These are phyloP conservation scores for Euglossa dilemma DNA, from an alignment of 1,140 invertebrate species.

Conservation along the genomic window DNA sequence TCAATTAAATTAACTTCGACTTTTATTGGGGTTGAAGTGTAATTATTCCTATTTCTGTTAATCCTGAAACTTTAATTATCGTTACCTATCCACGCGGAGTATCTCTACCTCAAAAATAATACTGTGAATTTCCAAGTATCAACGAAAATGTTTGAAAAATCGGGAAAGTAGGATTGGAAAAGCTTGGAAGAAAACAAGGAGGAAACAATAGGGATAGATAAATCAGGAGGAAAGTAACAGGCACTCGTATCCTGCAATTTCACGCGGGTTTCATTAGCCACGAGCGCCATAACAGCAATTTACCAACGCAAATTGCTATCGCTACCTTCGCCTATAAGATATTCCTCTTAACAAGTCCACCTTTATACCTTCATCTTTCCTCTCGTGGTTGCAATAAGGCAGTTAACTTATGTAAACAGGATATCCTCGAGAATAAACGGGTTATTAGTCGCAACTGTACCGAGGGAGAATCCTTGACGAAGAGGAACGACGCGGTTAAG, in stretches of 20 bases:
- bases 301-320: not conserved
- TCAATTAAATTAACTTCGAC: too few species aligned
- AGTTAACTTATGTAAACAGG: slow-evolving; percentile 61
- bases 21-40: too few species aligned
- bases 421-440: slow-evolving; percentile 70
- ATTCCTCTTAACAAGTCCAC: too few species aligned
- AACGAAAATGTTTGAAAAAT: too few species aligned
- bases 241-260: not conserved
- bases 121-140: too few species aligned
- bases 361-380: not conserved
- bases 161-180: too few species aligned
- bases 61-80: too few species aligned
- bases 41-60: too few species aligned
- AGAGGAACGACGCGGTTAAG: slow-evolving; percentile 74
- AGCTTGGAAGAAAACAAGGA: not conserved
- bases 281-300: not conserved
- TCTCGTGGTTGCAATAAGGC: not conserved
- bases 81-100: too few species aligned
- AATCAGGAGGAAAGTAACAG: not conserved
- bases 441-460: slow-evolving; percentile 78
- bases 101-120: too few species aligned
- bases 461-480: slow-evolving; percentile 75
- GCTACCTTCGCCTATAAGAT: not conserved
- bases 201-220: not conserved
- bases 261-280: not conserved